Percentiles rank a stretch among this genome's conserved stretches.
These are phyloP conservation scores for Ormia ochracea DNA, from an alignment of 2,888 invertebrate species.

Conservation along the genomic window DNA sequence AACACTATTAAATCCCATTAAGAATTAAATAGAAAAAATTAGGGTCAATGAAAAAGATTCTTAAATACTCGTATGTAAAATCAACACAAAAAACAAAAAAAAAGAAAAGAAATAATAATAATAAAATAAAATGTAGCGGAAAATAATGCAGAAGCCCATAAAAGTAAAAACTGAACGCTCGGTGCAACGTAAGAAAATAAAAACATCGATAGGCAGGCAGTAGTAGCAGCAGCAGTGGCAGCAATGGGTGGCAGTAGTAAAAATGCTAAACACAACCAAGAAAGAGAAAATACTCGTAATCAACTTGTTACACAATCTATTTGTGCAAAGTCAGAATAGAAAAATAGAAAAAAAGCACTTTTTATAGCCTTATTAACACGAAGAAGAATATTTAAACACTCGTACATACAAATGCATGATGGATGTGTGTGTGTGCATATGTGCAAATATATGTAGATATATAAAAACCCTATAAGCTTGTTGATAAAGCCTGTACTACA, in stretches of 20 bases:
- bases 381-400: background rate
- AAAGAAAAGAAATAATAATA: background rate
- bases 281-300: conserved; percentile 8
- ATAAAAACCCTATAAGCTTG: background rate
- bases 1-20: conserved; percentile 58
- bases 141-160: conserved; percentile 29
- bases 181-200: background rate
- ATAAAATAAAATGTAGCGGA: no score
- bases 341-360: conserved; percentile 7
- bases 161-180: background rate
- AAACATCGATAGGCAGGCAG: no score
- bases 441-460: background rate
- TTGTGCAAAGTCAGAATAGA: background rate
- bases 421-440: no score
- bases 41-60: conserved; percentile 58
- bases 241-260: conserved; percentile 6
- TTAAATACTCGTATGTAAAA: conserved; percentile 14
- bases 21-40: conserved; percentile 60
- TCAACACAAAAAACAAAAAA: background rate
- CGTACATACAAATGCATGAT: no score
- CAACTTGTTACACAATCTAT: conserved; percentile 55
- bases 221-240: background rate
- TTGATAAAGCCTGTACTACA: background rate
- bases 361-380: background rate
- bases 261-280: background rate